Percentiles rank a stretch among this genome's conserved stretches.
Evolutionary conservation across 2,888 invertebrate species (phyloP).

Genomic region (Limulus polyphemus): DNA sequence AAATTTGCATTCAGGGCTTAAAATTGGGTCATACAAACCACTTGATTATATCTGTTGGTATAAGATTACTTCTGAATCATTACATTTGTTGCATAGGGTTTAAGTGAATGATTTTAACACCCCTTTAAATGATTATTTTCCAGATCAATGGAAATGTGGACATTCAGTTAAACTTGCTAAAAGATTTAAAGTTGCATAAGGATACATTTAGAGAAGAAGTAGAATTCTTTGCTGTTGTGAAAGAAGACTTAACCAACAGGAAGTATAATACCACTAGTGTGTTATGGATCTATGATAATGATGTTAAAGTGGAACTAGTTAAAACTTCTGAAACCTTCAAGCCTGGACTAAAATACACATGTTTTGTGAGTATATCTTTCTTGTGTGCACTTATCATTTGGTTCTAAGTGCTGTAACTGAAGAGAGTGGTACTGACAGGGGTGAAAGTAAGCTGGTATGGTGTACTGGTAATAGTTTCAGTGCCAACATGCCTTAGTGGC

Average conservation of each 20-base stretch:
- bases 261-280: conserved; percentile 63
- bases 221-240: conserved; percentile 72
- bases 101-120: too few species aligned
- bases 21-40: too few species aligned
- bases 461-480: conserved; percentile 1
- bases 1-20: too few species aligned
- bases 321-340: conserved; percentile 76
- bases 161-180: conserved; percentile 61
- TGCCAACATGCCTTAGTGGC: too few species aligned
- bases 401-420: neutral
- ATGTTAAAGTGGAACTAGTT: conserved; percentile 60
- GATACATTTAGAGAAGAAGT: conserved; percentile 70
- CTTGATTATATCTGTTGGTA: too few species aligned
- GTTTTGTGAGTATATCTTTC: conserved; percentile 49
- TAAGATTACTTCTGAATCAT: too few species aligned
- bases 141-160: conserved; percentile 53
- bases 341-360: conserved; percentile 68
- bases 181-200: conserved; percentile 53
- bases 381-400: neutral
- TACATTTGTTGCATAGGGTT: too few species aligned
- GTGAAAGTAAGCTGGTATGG: conserved; percentile 2
- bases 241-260: conserved; percentile 74
- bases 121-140: too few species aligned
- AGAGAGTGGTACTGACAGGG: too few species aligned
- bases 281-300: conserved; percentile 60